phyloP scores from a whole-genome alignment of 2,888 invertebrate genomes.

The Lepidocyrtoides sp. region DNA sequence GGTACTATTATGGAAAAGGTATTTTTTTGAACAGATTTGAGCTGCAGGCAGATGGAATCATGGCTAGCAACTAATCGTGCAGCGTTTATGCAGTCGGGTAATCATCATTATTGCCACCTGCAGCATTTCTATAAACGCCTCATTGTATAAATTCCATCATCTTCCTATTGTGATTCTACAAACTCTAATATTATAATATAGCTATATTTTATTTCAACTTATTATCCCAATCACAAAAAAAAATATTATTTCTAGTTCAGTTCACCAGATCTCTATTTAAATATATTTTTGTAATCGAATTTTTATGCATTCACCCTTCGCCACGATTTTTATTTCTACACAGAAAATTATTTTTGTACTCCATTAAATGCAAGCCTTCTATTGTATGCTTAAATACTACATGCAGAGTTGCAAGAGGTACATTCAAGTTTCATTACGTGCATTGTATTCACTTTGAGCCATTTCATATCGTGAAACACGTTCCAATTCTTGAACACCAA shows the following conservation, averaged over 20 bases:
- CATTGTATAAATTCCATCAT: slow-evolving; percentile 6
- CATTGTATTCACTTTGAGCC: neutral
- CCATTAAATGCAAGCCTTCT: neutral
- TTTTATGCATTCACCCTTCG: neutral
- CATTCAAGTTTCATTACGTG: neutral
- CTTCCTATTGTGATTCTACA: neutral
- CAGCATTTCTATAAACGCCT: slow-evolving; percentile 1
- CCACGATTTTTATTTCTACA: neutral
- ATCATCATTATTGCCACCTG: slow-evolving; percentile 52
- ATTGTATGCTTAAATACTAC: neutral
- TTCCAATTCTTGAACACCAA: slow-evolving; percentile 46
- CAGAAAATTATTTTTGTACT: slow-evolving; percentile 11
- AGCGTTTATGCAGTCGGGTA: slow-evolving; percentile 11
- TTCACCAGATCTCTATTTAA: neutral
- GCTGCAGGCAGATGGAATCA: too few species aligned
- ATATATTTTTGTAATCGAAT: slow-evolving; percentile 26
- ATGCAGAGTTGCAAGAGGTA: too few species aligned
- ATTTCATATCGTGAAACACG: slow-evolving; percentile 3
- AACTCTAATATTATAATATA: neutral
- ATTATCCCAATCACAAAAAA: neutral
- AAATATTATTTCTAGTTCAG: neutral
- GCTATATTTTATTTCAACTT: neutral
- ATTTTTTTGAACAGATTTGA: too few species aligned
- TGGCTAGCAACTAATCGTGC: too few species aligned
- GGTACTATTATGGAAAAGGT: too few species aligned